Conservation (phyloP, 2,888 invertebrate species). For the Allolobophora icterica region DNA sequence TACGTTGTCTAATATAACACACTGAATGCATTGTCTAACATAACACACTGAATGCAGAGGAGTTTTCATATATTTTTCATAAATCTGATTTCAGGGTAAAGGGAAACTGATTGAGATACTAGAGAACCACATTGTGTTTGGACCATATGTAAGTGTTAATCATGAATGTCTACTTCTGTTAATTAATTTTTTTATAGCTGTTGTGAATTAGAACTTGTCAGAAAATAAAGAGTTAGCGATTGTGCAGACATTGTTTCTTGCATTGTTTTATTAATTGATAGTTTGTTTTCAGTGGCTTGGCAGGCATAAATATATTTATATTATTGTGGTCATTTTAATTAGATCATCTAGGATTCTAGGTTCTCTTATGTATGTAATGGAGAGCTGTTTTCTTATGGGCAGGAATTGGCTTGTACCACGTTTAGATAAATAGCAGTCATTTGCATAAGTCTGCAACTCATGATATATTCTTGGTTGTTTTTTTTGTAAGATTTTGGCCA, state of each 20-base stretch:
- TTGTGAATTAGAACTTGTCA: neutral
- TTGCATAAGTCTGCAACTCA: neutral
- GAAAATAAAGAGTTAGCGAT: neutral
- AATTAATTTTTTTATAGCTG: neutral
- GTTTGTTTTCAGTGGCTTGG: neutral
- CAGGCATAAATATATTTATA: neutral
- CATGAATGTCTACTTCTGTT: neutral
- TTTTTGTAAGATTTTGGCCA: slow-evolving; percentile 43
- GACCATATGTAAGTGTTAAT: slow-evolving; percentile 31
- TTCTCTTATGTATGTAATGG: no score
- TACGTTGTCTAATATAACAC: neutral
- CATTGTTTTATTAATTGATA: no score
- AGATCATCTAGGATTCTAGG: no score
- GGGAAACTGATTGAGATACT: slow-evolving; percentile 51
- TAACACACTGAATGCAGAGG: neutral
- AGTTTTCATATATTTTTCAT: neutral
- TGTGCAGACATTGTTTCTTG: no score
- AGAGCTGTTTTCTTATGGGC: no score
- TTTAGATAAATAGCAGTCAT: neutral
- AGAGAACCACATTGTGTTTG: slow-evolving; percentile 53
- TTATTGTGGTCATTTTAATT: neutral
- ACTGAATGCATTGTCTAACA: no score
- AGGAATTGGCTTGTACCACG: neutral
- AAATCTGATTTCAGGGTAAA: slow-evolving; percentile 49
- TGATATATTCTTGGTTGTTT: slow-evolving; percentile 17